Evolutionary conservation across 1,140 invertebrate species (phyloP).

Genomic region (Muscidifurax raptorellus): DNA sequence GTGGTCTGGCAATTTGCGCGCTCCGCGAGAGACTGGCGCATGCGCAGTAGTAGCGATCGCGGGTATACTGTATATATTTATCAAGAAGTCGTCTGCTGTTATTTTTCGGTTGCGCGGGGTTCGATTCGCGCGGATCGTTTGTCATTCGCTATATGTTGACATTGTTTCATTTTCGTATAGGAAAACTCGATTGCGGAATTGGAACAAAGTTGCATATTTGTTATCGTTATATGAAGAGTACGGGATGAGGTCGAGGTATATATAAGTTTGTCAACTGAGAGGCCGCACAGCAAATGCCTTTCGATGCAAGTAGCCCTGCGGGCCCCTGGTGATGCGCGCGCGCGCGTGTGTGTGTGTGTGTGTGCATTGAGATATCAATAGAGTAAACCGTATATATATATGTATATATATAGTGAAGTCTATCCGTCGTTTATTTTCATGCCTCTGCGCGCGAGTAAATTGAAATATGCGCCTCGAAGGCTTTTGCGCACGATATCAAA

Average conservation of each 20-base stretch:
- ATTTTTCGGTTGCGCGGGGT: background rate
- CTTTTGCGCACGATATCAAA: background rate
- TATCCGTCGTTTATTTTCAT: background rate
- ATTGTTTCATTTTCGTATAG: too few species aligned
- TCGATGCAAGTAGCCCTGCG: background rate
- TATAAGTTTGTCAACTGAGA: background rate
- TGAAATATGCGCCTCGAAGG: background rate
- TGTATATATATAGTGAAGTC: background rate
- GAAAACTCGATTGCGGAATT: background rate
- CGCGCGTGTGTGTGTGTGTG: too few species aligned
- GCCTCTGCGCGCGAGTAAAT: background rate
- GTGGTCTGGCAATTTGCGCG: slow-evolving; percentile 8
- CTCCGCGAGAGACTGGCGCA: background rate
- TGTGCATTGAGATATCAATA: background rate
- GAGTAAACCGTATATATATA: background rate
- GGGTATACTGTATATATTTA: background rate
- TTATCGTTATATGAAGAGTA: slow-evolving; percentile 22
- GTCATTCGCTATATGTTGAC: background rate
- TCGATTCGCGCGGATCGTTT: background rate
- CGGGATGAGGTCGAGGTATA: slow-evolving; percentile 59
- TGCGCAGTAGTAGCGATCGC: background rate
- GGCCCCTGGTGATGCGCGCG: background rate
- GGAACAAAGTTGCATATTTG: background rate
- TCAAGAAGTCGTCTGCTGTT: too few species aligned
- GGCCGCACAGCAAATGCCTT: background rate